These are phyloP conservation scores for Oophaga sylvatica DNA, from an alignment of 2,797 vertebrate species.

Conservation along the genomic window DNA sequence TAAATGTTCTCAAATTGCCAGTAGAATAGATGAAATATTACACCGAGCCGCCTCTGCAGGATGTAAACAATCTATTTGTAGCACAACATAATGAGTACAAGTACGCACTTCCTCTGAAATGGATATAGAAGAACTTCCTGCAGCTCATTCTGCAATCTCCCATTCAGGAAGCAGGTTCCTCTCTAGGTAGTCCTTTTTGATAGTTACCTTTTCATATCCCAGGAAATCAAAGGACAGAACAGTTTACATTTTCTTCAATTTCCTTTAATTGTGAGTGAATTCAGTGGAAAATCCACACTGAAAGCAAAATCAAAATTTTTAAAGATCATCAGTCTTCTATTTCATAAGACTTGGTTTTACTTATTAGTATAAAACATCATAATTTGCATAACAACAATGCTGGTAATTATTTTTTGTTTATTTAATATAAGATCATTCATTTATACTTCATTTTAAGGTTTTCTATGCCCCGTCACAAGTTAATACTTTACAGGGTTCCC, in stretches of 20 bases:
- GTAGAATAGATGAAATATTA: constrained; percentile 23
- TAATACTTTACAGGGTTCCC: no score
- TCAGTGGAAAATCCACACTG: constrained; percentile 16
- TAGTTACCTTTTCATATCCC: constrained; percentile 52
- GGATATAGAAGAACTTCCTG: constrained; percentile 57
- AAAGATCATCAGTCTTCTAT: no score
- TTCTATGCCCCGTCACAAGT: no score
- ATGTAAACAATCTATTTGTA: constrained; percentile 60
- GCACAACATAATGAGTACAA: constrained; percentile 51
- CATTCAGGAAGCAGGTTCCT: constrained; percentile 37
- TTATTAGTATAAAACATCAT: no score
- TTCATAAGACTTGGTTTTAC: no score
- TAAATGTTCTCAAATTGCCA: neutral
- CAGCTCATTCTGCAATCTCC: constrained; percentile 29
- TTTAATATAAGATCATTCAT: no score
- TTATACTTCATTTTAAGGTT: no score
- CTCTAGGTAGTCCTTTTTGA: constrained; percentile 33
- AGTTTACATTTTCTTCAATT: constrained; percentile 33
- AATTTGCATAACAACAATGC: no score
- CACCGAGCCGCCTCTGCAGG: constrained; percentile 40
- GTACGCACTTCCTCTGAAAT: constrained; percentile 53
- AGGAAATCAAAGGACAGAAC: constrained; percentile 52
- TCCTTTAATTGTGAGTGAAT: constrained; percentile 46
- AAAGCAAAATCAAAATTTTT: neutral
- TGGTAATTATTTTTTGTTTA: no score